Evolutionary conservation across 1,140 invertebrate species (phyloP).

Genomic region (Cecropterus lyciades): DNA sequence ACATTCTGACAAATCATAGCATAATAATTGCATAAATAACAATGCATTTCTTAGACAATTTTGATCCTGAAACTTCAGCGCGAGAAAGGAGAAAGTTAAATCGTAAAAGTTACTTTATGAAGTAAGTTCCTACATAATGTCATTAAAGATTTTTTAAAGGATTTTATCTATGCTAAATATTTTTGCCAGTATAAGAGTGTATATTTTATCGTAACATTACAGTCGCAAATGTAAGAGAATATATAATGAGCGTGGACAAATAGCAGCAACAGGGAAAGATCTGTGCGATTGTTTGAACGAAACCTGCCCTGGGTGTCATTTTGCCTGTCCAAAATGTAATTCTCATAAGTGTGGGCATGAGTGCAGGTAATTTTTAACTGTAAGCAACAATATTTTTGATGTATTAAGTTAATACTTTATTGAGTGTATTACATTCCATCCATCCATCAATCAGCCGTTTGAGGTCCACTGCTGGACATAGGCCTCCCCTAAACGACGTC

Average conservation of each 20-base stretch:
- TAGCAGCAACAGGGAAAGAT: conserved; percentile 85
- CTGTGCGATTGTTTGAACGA: conserved; percentile 91
- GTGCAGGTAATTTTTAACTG: conserved; percentile 66
- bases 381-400: neutral
- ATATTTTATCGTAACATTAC: too few relatives aligned
- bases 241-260: conserved; percentile 72
- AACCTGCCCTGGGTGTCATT: conserved; percentile 91
- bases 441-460: too few relatives aligned
- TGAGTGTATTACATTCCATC: too few relatives aligned
- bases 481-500: too few relatives aligned
- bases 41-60: conserved; percentile 70
- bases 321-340: conserved; percentile 90
- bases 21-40: too few relatives aligned
- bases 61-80: conserved; percentile 71
- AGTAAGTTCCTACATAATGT: too few relatives aligned
- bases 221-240: conserved; percentile 68
- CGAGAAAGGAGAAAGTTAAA: conserved; percentile 72
- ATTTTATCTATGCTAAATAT: too few relatives aligned
- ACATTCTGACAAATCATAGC: neutral
- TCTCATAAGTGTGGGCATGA: conserved; percentile 81
- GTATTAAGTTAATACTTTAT: too few relatives aligned
- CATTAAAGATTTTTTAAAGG: too few relatives aligned
- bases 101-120: conserved; percentile 74
- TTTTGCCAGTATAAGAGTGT: too few relatives aligned
- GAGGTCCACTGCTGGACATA: too few relatives aligned